Conservation (phyloP, 2,888 invertebrate genomes). For the Sarcophaga rosellei region DNA sequence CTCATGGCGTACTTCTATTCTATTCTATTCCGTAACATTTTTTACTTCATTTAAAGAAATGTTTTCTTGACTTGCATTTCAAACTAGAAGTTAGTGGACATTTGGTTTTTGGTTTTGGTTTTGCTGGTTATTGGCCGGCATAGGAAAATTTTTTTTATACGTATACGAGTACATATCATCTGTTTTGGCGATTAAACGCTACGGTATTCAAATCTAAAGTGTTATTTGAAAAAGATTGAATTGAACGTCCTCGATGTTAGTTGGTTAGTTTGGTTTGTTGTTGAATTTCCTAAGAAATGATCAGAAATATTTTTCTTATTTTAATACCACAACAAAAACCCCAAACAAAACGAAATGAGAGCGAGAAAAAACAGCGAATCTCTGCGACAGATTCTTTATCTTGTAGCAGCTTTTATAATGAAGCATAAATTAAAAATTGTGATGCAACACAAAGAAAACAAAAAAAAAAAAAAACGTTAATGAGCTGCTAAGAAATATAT, state of each 20-base stretch:
- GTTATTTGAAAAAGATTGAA: conserved; percentile 60
- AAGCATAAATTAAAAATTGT: conserved; percentile 55
- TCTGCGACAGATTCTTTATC: conserved; percentile 50
- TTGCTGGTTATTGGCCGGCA: conserved; percentile 45
- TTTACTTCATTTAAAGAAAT: conserved; percentile 50
- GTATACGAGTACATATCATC: conserved; percentile 50
- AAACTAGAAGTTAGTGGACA: conserved; percentile 57
- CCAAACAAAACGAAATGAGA: background rate
- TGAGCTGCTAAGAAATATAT: background rate
- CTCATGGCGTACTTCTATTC: conserved; percentile 56
- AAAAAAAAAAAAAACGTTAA: background rate
- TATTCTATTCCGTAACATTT: conserved; percentile 12
- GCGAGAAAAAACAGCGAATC: background rate
- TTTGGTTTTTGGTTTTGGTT: conserved; percentile 38
- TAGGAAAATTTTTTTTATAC: conserved; percentile 15
- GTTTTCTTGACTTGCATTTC: conserved; percentile 50
- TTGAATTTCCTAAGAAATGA: conserved; percentile 50
- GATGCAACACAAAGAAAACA: background rate
- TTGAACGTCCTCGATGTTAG: conserved; percentile 29
- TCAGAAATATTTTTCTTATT: conserved; percentile 52
- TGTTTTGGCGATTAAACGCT: conserved; percentile 58
- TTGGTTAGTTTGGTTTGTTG: background rate
- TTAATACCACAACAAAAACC: conserved; percentile 8
- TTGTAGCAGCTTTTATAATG: conserved; percentile 40
- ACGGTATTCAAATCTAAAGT: conserved; percentile 62